Base-by-base conservation (phyloP, 2,797 vertebrate genomes). In the Phalloptychus januarius region DNA sequence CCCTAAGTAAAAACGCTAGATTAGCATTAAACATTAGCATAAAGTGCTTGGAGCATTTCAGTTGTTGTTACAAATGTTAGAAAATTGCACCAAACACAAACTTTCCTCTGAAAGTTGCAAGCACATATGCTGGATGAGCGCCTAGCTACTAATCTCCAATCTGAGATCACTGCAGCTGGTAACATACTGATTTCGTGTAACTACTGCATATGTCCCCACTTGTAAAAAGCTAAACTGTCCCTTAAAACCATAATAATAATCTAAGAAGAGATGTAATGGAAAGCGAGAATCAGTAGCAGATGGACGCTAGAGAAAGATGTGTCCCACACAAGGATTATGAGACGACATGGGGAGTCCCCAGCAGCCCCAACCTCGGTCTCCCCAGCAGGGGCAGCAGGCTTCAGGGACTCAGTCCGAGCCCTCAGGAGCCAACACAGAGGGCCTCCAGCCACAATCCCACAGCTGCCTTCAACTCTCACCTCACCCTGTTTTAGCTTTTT, bases 271-370 rank as follows among this genome's bases (percentile, higher is more conserved):
- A 83, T 42, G 72, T 25, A 42, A 82, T 78, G 56, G 76, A 52
- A 74, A 77, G 79, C 54, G 90, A 86, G 89, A 88, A 89, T 78
- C 81, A 70, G 91, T 63, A 90, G 91, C 93, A 95, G 94, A 95
- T 94, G 94, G 93, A 90, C 54, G 56, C 82, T 85, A 85, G 91
- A 93, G 84, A 92, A 86, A 89, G 84, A 94, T 90, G 95, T 94
- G 94, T 93, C 91, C 95, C 93, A 94, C 89, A 94, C 88, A 91
- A 91, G 89, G 94, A 91, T 92, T 91, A 88, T 88, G 79, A 88
- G 93, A 90, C 89, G 81, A 92, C 88, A 82, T 87, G 84, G 84
- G 78, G 45, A 86, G 85, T 88, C 84, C 87, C 89, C 84, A 88
- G 74, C 83, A 67, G 83, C 85, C 84, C 23, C 87, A 88, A 88